Conservation (phyloP, 2,113 vertebrate genomes). For the Tenrec ecaudatus region DNA sequence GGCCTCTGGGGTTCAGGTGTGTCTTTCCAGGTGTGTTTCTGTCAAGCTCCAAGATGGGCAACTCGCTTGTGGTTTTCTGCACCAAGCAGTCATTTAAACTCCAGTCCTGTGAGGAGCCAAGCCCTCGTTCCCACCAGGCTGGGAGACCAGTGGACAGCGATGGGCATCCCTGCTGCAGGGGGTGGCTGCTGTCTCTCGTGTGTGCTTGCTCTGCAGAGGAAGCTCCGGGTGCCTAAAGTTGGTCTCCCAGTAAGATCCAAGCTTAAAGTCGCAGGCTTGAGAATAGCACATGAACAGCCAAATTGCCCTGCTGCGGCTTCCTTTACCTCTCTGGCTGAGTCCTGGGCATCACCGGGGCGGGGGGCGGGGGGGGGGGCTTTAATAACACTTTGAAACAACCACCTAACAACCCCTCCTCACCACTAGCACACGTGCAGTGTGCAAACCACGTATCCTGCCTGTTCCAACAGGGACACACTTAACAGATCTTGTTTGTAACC, state of each 20-base stretch:
- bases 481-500: too few relatives aligned
- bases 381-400: too few relatives aligned
- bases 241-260: not conserved
- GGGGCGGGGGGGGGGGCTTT: too few relatives aligned
- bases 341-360: too few relatives aligned
- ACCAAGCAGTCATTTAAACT: not conserved
- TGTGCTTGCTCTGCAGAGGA: not conserved
- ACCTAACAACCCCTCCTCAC: too few relatives aligned
- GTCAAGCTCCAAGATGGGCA: too few relatives aligned
- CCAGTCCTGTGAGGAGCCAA: not conserved
- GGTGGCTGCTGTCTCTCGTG: too few relatives aligned
- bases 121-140: fast-evolving
- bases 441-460: too few relatives aligned
- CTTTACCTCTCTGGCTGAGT: too few relatives aligned
- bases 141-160: not conserved
- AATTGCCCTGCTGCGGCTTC: not conserved
- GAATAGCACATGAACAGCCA: not conserved
- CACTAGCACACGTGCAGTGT: too few relatives aligned
- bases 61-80: not conserved
- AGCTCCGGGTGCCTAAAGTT: not conserved
- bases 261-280: not conserved
- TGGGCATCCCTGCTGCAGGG: fast-evolving
- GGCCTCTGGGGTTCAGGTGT: not conserved
- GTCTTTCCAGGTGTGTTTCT: not conserved
- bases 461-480: too few relatives aligned